Evolutionary conservation across 1,140 invertebrate genomes (phyloP).

Genomic region (Calephelis nemesis): DNA sequence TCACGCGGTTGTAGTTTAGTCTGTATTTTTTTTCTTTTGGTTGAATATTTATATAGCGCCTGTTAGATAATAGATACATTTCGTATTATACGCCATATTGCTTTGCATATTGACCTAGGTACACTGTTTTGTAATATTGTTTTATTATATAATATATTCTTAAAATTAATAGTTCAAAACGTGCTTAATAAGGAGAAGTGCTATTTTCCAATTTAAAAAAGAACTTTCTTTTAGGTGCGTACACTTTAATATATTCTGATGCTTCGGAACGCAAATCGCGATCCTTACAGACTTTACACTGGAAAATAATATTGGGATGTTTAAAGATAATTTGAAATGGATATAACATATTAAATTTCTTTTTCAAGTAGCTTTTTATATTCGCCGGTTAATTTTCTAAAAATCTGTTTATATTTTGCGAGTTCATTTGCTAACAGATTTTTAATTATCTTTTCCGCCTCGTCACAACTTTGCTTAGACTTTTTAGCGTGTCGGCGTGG

Average conservation of each 20-base stretch:
- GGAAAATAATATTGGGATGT: constrained; percentile 37
- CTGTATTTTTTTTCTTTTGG: background rate
- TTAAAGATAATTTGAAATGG: constrained; percentile 20
- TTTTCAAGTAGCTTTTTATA: constrained; percentile 28
- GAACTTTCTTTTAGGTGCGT: constrained; percentile 52
- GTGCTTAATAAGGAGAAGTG: constrained; percentile 52
- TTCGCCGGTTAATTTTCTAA: constrained; percentile 32
- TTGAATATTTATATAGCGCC: constrained; percentile 16
- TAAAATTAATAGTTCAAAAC: background rate
- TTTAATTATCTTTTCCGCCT: constrained; percentile 17
- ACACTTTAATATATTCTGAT: constrained; percentile 45
- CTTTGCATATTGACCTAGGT: background rate
- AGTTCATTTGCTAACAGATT: constrained; percentile 25
- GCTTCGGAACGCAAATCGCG: constrained; percentile 24
- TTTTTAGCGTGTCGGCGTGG: background rate
- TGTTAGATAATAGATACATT: constrained; percentile 27
- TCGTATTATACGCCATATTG: constrained; percentile 2
- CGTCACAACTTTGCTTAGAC: constrained; percentile 3
- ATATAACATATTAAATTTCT: background rate
- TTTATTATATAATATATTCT: background rate
- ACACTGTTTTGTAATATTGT: background rate
- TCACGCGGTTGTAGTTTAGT: constrained; percentile 25
- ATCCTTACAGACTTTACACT: constrained; percentile 52
- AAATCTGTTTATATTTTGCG: constrained; percentile 32
- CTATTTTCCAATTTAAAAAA: constrained; percentile 43